Evolutionary conservation across 2,888 invertebrate genomes (phyloP).

Genomic region (Eupithecia subfuscata): DNA sequence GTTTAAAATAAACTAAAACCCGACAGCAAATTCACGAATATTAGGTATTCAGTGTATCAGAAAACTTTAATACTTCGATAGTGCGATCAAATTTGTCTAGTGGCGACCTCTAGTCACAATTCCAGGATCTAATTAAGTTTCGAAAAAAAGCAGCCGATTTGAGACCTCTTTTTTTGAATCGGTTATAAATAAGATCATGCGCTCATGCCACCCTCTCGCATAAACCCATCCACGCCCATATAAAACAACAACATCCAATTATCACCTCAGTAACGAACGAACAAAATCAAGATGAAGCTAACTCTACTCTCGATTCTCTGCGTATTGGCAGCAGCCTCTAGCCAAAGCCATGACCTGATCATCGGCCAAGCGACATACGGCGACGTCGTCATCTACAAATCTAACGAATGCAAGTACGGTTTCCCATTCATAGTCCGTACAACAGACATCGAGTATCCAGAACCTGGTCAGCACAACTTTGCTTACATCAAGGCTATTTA

Average conservation of each 20-base stretch:
- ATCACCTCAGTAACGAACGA: slow-evolving; percentile 72
- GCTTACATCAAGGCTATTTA: slow-evolving; percentile 69
- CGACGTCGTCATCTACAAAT: slow-evolving; percentile 67
- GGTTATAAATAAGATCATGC: not conserved
- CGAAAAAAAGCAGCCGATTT: no score
- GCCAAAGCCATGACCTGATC: slow-evolving; percentile 71
- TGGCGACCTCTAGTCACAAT: no score
- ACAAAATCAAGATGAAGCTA: slow-evolving; percentile 63
- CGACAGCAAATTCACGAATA: no score
- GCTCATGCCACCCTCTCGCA: slow-evolving; percentile 48
- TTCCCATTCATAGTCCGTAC: slow-evolving; percentile 70
- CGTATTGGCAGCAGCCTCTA: slow-evolving; percentile 53
- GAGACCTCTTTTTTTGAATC: no score
- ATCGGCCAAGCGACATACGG: slow-evolving; percentile 69
- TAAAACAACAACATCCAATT: slow-evolving; percentile 65
- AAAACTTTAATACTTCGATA: no score
- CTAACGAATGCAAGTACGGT: slow-evolving; percentile 70
- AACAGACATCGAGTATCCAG: slow-evolving; percentile 68
- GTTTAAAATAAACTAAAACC: no score
- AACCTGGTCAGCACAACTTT: slow-evolving; percentile 66
- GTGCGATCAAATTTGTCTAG: no score
- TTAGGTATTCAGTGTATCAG: no score
- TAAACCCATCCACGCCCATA: slow-evolving; percentile 59
- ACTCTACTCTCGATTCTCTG: slow-evolving; percentile 57
- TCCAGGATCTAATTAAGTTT: no score